phyloP scores from a whole-genome alignment of 2,888 invertebrate species.

The Cataglyphis livida region DNA sequence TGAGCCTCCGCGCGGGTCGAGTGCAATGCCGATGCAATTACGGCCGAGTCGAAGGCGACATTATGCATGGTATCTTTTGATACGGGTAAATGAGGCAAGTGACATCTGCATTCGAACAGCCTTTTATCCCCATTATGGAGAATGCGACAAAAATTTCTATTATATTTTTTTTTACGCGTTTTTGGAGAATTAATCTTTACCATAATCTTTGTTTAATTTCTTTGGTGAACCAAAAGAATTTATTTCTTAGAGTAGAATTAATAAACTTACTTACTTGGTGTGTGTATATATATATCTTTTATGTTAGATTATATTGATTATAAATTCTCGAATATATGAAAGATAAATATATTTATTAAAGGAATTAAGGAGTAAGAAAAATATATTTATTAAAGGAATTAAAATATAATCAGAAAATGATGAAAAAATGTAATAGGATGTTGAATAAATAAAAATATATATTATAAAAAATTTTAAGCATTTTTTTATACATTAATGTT shows the following conservation, averaged over 20 bases:
- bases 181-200: not conserved
- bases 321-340: not conserved
- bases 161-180: not conserved
- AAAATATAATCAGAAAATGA: not conserved
- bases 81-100: not conserved
- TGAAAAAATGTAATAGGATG: not conserved
- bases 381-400: not conserved
- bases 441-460: not conserved
- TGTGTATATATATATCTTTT: not conserved
- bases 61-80: slow-evolving; percentile 11
- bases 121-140: not conserved
- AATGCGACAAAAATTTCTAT: not conserved
- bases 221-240: not conserved
- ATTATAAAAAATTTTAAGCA: not conserved
- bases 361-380: not conserved
- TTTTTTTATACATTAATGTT: not conserved
- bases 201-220: not conserved
- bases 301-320: not conserved
- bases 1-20: slow-evolving; percentile 40
- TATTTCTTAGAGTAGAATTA: not conserved
- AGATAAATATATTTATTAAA: not conserved
- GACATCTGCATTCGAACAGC: not conserved
- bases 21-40: slow-evolving; percentile 65
- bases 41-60: slow-evolving; percentile 53
- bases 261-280: not conserved